Conservation (phyloP, 2,113 vertebrate species). For the Cochlearius cochlearius region DNA sequence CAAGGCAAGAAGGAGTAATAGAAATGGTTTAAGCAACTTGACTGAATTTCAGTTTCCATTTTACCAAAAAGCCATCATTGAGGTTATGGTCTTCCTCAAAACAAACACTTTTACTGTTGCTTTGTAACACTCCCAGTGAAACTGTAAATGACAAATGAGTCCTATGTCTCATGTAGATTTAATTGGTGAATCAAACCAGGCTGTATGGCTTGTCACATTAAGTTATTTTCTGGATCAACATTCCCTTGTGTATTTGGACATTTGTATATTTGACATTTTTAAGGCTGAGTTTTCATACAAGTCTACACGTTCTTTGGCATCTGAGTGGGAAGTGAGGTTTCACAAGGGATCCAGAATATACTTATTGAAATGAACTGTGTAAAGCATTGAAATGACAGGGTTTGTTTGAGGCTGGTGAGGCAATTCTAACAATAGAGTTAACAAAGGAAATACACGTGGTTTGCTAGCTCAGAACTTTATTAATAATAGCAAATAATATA, state of each 20-base stretch:
- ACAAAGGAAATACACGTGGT: background rate
- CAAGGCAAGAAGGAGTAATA: background rate
- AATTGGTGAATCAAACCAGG: background rate
- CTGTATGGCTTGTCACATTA: background rate
- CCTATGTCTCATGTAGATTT: background rate
- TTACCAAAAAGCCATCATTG: background rate
- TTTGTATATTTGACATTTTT: conserved; percentile 20
- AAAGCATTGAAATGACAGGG: background rate
- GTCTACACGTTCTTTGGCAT: background rate
- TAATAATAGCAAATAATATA: background rate
- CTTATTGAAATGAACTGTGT: background rate
- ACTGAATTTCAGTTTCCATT: background rate
- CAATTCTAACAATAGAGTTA: conserved; percentile 5
- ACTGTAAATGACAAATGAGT: background rate
- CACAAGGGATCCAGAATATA: background rate
- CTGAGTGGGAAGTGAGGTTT: conserved; percentile 6
- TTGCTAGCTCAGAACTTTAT: background rate
- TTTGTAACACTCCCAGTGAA: background rate
- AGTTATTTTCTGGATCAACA: background rate
- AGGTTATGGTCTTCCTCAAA: background rate
- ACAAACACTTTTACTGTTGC: background rate
- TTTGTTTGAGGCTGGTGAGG: background rate
- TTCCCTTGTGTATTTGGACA: background rate
- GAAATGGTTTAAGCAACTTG: background rate
- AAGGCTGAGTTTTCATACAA: background rate